phyloP scores from a whole-genome alignment of 1,140 invertebrate species.

The Lucilia sericata region DNA sequence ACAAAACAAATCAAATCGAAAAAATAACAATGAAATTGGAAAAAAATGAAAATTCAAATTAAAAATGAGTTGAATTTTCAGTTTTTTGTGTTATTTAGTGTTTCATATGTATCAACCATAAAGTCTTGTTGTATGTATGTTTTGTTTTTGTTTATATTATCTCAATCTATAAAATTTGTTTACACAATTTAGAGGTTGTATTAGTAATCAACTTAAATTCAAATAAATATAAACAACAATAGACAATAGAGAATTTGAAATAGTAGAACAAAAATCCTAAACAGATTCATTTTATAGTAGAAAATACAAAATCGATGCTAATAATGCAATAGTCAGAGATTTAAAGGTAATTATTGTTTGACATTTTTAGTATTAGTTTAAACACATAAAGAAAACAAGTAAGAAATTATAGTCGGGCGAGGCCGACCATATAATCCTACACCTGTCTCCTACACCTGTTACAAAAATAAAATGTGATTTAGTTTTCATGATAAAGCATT shows the following conservation, averaged over 20 bases:
- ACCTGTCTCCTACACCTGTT: too few relatives aligned
- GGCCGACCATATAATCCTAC: too few relatives aligned
- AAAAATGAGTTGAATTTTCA: not conserved
- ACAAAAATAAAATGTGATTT: too few relatives aligned
- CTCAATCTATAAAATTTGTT: not conserved
- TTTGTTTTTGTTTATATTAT: not conserved
- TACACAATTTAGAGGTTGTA: not conserved
- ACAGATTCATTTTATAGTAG: not conserved
- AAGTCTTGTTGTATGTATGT: not conserved
- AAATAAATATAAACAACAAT: not conserved
- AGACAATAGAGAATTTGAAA: not conserved
- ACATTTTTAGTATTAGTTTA: too few relatives aligned
- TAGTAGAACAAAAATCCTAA: not conserved
- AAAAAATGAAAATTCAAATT: not conserved
- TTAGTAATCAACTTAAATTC: constrained; percentile 21
- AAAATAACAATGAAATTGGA: not conserved
- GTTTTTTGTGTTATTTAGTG: not conserved
- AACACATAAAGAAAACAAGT: too few relatives aligned
- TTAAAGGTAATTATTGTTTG: too few relatives aligned
- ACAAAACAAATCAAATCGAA: not conserved
- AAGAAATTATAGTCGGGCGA: too few relatives aligned
- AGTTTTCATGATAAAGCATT: too few relatives aligned
- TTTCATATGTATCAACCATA: not conserved
- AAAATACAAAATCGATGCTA: not conserved
- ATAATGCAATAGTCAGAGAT: too few relatives aligned